Base-by-base conservation (phyloP, 2,113 vertebrate genomes). In the Picathartes gymnocephalus region DNA sequence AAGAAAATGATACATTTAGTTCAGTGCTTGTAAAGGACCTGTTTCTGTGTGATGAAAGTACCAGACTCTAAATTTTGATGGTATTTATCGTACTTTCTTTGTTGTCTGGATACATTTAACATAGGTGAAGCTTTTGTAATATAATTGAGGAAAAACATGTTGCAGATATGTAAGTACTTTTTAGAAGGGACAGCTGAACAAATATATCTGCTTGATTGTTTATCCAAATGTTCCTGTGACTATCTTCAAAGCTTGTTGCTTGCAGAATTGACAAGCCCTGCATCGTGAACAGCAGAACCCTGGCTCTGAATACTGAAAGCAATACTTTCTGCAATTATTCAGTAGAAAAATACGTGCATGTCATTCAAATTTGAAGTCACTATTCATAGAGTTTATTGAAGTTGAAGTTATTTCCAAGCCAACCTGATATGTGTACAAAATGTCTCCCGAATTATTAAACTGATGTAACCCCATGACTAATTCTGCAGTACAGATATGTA, bases 171-270 rank as follows among this genome's bases (percentile, higher is more conserved):
- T 73, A 80, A 85, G 74, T 80, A 70, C 47, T 47, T 92, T 88
- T 87, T 39, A 80, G 81, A 57, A 65, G 74, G 71, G 62, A 47
- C 84, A 86, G 74, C 66, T 96, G 89, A 96, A 47, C 79, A 93
- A 90, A 81, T 90, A 24, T 64, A 81, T 88, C 60, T 81, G 44
- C 87, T 62, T 77, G 42, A 58, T 81, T 90, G 90, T 91, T 96
- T 90, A 80, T 73, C 76, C 64, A 90, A 86, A 73, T 83, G 71
- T 93, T 93, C 88, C 60, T 93, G 47, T 93, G 90, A 76, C 88
- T 88, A 20, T 87, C 61, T 82, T 82, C 74, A 80, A 69, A 81
- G 92, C 50, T 88, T 66, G 61, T 54, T 84, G 70, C 76, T 90
- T 86, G 82, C 82, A 86, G 54, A 88, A 70, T 81, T 93, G 85